Conservation (phyloP, 2,797 vertebrate species). For the Xiphorhynchus erythropygius region DNA sequence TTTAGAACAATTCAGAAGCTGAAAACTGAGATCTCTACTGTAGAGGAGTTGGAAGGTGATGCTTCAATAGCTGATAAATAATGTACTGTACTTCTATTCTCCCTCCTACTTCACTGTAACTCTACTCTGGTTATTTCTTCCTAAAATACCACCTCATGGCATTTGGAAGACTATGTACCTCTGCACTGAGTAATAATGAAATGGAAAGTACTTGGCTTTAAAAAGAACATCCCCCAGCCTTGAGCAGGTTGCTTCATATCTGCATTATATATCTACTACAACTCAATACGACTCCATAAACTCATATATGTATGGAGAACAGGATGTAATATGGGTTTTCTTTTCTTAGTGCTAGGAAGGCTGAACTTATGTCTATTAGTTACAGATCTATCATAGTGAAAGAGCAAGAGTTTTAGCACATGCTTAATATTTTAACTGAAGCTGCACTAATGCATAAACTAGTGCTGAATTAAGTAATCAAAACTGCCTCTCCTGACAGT, state of each 20-base stretch:
- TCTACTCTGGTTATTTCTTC: background rate
- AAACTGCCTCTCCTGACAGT: background rate
- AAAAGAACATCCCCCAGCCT: background rate
- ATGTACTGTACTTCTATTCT: conserved; percentile 37
- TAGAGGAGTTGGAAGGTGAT: background rate
- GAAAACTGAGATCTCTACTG: background rate
- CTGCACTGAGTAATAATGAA: background rate
- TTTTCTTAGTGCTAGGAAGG: background rate
- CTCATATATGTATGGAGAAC: background rate
- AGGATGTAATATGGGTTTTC: background rate
- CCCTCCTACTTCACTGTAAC: background rate
- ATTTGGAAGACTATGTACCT: background rate
- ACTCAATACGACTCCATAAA: background rate
- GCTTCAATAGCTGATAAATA: conserved; percentile 52
- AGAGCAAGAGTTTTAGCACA: background rate
- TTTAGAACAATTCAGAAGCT: background rate
- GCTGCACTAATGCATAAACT: background rate
- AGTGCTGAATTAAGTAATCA: background rate
- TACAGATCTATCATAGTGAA: background rate
- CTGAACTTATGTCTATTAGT: background rate
- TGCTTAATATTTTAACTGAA: background rate
- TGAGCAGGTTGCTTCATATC: background rate
- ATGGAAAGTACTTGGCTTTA: background rate
- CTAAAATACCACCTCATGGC: background rate
- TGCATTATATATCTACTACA: background rate